Evolutionary conservation across 2,797 vertebrate species (phyloP), one percentile per base, ranked within the genome.

Genomic region (Nasua narica): DNA sequence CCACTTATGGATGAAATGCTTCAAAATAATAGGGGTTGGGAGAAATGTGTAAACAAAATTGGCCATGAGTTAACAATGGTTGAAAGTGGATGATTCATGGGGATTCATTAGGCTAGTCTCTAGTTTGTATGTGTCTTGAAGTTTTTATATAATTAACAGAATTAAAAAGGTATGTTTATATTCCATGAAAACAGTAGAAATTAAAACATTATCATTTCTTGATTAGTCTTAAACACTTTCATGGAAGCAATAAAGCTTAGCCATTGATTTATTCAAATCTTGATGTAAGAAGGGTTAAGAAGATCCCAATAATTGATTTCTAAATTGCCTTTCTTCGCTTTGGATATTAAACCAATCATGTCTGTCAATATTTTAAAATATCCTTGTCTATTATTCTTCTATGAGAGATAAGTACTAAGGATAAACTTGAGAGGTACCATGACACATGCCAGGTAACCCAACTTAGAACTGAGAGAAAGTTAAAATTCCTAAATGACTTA

Each of bases 241-340:
- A 60, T 7, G 10, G 46, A 32, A 69, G 35, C 23, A 85, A 69
- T 70, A 69, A 90, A 82, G 21, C 37, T 87, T 87, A 65, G 79
- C 10, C 15, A 95, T 0, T 62, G 50, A 91, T 86, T 89, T 94
- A 94, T 62, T 95, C 37, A 95, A 91, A 91, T 93, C 40, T 60
- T 87, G 15, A 69, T 69, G 14, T 43, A 70, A 69, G 37, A 81
- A 94, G 72, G 18, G 6, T 69, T 81, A 93, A 65, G 50, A 90
- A 76, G 52, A 95, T 8, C 46, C 21, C 70, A 87, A 52, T 12
- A 87, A 89, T 4, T 91, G 56, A 93, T 65, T 93, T 94, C 90
- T 72, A 93, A 93, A 89, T n/a, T 56, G 72, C 23, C 67, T 84
- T 88, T 76, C 76, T 90, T 91, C 86, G 65, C 14, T 91, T 88